Base-by-base conservation (phyloP, 2,113 vertebrate species). In the Gadus macrocephalus region DNA sequence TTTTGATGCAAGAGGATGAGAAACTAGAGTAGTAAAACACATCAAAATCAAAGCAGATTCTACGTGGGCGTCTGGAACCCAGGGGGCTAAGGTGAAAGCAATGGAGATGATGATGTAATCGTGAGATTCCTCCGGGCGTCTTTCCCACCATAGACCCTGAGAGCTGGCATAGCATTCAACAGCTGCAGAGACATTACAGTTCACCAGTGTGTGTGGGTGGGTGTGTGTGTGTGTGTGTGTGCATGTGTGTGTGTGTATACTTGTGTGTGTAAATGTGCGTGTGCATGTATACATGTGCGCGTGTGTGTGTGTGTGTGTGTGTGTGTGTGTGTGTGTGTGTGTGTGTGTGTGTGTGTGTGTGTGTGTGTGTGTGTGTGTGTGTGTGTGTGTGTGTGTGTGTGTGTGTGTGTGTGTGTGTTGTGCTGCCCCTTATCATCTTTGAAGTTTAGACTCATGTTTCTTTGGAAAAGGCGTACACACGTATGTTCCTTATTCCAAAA, bases 161-260 rank as follows among this genome's bases (percentile, higher is more conserved):
- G 75, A 78, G 73, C 11, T 78, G 70, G 71, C 70, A 68, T 17
- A 15, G 17, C 22, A 58, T 15, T 8, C 28, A 82, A 77, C 86
- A 88, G 84, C 83, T 88, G 84, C 71, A 67, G 15, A 35, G 61
- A 49, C 42, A 49, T 14, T 49, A 7, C 68, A 70, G 76, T 62
- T 74, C 55, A 59, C 19, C 31, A 31, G 9, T 73, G 53, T 25
- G 15, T 72, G 61, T 69, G 53, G 7, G 28, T 65, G 64, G 27
- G 22, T 62, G 28, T 15, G 15, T 71, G 4, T 27, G 2, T 56
- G 16, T 72, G 59, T 65, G 17, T 68, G n/a, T 77, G 61, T 61
- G 49, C 71, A 56, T 64, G 66, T 73, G 64, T 71, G 28, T 75
- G 67, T 71, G 68, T 49, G n/a, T 67, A 42, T 55, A 38, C 66